Base-by-base conservation (phyloP, 2,888 invertebrate species). In the Abrostola tripartita region DNA sequence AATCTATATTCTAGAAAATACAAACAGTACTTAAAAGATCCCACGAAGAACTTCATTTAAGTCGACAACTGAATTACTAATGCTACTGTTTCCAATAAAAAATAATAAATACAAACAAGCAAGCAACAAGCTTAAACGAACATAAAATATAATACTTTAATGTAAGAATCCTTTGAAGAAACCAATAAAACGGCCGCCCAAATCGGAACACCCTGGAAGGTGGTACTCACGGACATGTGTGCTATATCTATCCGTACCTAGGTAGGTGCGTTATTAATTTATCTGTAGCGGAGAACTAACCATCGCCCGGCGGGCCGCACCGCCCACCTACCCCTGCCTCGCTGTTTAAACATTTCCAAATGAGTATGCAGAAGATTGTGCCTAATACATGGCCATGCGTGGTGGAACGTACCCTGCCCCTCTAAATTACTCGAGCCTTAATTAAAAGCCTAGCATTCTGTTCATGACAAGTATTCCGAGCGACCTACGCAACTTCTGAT, bases 401-500 rank as follows among this genome's bases (percentile, higher is more conserved):
- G 85, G 87, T 79, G 80, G 81, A 77, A 76, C 81, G 69, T 70
- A 49, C 72, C 89, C 86, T 82, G 87, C 87, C 90, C 88, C 88
- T 89, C 89, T 93, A 92, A 94, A 93, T 93, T 94, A 94, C 94
- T 91, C 81, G 85, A 86, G 91, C 90, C 90, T 94, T 94, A 94
- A 94, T 94, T 94, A 94, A 94, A 94, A 92, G 90, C 92, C 89
- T 87, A 90, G 92, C 89, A 92, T 93, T 92, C 91, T 91, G 93
- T 89, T 90, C 92, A 92, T 92, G 94, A 93, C 93, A 94, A 94
- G 92, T 93, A 93, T 94, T 90, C 87, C 86, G 87, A 88, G 83
- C 85, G 87, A 82, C 83, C 86, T 84, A 74, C 67, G 70, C 71
- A 88, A 87, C 87, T 89, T 88, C 85, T 84, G 86, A 85, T 89